A percentile compares a stretch with the other conserved stretches of the same genome.
Conservation (phyloP, 2,888 invertebrate genomes). For the Mycalesis mineus region DNA sequence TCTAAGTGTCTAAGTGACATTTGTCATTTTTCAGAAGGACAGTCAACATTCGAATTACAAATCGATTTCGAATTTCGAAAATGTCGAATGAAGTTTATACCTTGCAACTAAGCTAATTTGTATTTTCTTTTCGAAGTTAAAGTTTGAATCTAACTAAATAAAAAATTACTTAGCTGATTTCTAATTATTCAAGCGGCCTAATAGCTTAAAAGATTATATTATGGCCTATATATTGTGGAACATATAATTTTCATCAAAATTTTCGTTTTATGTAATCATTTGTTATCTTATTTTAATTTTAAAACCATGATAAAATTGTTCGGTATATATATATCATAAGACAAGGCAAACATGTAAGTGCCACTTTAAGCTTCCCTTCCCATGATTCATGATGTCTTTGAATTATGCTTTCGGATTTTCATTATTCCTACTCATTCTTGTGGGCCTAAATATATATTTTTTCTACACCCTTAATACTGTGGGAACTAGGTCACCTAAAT, state of each 20-base stretch:
- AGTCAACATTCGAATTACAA: too few relatives aligned
- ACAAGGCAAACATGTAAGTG: conserved; percentile 7
- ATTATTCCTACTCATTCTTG: conserved; percentile 59
- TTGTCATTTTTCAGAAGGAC: too few relatives aligned
- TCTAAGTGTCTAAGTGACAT: too few relatives aligned
- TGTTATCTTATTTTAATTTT: not conserved
- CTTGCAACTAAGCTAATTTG: too few relatives aligned
- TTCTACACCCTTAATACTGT: conserved; percentile 60
- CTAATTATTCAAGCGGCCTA: too few relatives aligned
- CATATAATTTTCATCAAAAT: not conserved
- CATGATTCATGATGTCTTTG: conserved; percentile 49
- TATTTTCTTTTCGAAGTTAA: too few relatives aligned
- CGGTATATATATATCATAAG: not conserved
- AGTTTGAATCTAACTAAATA: too few relatives aligned
- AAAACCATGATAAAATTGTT: not conserved
- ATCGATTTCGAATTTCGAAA: too few relatives aligned
- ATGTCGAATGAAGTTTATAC: too few relatives aligned
- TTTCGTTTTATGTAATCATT: not conserved
- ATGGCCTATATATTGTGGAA: not conserved
- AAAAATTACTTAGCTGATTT: too few relatives aligned
- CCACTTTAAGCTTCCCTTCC: not conserved
- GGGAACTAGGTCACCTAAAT: conserved; percentile 41
- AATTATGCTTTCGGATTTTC: conserved; percentile 71
- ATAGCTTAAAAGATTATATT: not conserved
- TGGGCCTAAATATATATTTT: conserved; percentile 65